Evolutionary conservation across 2,797 vertebrate species (phyloP).

Genomic region (Halcyon chelicuti): DNA sequence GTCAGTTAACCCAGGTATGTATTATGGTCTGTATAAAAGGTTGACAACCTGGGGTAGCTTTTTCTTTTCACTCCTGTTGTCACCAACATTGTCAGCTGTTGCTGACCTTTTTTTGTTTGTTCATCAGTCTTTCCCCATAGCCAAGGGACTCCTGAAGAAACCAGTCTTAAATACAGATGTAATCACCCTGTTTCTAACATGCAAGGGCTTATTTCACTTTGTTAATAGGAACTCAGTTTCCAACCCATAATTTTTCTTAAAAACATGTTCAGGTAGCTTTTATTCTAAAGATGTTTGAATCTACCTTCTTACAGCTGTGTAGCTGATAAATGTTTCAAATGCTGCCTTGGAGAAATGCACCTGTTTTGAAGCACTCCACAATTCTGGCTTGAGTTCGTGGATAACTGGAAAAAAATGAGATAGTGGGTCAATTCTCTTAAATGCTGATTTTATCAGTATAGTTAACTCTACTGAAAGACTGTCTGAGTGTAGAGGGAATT

Average conservation of each 20-base stretch:
- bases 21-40: background rate
- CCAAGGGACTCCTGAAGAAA: background rate
- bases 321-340: background rate
- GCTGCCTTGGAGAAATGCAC: background rate
- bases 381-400: background rate
- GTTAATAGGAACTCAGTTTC: background rate
- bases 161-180: background rate
- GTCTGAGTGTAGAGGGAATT: too few species aligned
- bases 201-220: background rate
- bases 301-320: background rate
- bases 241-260: too few species aligned
- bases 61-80: background rate
- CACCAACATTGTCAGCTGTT: background rate
- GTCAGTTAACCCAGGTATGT: background rate
- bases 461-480: too few species aligned
- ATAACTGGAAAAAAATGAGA: background rate
- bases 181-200: background rate
- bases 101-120: background rate
- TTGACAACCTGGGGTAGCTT: background rate
- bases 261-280: background rate
- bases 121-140: background rate
- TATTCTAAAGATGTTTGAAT: background rate
- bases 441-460: too few species aligned
- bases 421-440: background rate
- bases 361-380: background rate